Base-by-base conservation (phyloP, 2,797 vertebrate genomes). In the Cossypha dichroa region DNA sequence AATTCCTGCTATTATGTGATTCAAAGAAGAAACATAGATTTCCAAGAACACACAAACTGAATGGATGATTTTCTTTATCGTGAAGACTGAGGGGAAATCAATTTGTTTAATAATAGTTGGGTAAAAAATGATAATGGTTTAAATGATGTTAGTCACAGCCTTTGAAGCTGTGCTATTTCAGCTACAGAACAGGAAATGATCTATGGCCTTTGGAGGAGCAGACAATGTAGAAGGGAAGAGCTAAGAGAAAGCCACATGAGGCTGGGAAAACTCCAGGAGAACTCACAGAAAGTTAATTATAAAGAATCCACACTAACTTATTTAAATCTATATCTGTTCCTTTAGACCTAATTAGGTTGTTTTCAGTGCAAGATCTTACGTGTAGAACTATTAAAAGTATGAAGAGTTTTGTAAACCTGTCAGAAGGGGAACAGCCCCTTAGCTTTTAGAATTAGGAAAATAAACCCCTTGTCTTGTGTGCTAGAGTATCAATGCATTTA, bases 81-180 rank as follows among this genome's bases (percentile, higher is more conserved):
- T 56, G 51, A 41, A 46, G 88, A n/a, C 59, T 90, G 52, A 70
- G 81, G 38, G 11, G 25, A 91, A 92, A 96, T 87, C 74, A 82
- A 85, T 95, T 92, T 95, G 83, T 92, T 96, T 95, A 82, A 89
- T 94, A 94, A 78, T 52, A 91, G 55, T 84, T 92, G 91, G 89
- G 67, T 92, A 87, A 94, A 96, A 94, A 85, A 89, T 82, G 28
- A 58, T 94, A 95, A 91, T 87, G 43, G 36, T 66, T 95, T 90
- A 93, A 90, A 88, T 86, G 17, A 79, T 74, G 38, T 79, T 92
- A 93, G 85, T 79, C 43, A 63, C 92, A 94, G 84, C 52, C 41
- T 90, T 93, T 86, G 88, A 89, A 91, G 78, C 49, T 45, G 40
- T 77, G 77, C 67, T 79, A 10, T 79, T 92, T 90, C 77, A 77